Evolutionary conservation across 2,888 invertebrate genomes (phyloP).

Genomic region (Polietes domitor): DNA sequence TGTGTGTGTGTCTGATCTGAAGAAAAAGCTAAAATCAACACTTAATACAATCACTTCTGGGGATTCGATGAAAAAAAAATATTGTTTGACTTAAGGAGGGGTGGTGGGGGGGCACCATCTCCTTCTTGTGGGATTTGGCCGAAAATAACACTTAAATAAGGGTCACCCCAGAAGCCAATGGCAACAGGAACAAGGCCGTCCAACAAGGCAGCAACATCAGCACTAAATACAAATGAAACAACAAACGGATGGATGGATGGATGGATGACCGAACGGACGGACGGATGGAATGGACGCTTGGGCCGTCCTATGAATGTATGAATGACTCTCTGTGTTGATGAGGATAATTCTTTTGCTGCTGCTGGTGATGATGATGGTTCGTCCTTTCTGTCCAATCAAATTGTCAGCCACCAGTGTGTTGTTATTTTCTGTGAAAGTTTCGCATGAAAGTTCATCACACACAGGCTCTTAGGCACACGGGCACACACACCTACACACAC

Average conservation of each 20-base stretch:
- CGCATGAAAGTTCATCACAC: not conserved
- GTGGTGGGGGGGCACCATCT: too few species aligned
- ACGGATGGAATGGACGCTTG: too few species aligned
- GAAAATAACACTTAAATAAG: conserved; percentile 36
- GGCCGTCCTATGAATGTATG: not conserved
- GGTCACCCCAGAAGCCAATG: conserved; percentile 43
- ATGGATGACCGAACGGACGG: not conserved
- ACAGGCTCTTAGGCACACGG: too few species aligned
- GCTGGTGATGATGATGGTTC: not conserved
- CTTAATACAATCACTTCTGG: conserved; percentile 42
- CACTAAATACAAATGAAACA: not conserved
- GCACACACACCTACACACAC: not conserved
- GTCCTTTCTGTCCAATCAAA: not conserved
- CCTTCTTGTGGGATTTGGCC: not conserved
- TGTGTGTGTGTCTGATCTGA: not conserved
- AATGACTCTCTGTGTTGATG: not conserved
- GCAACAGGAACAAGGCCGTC: not conserved
- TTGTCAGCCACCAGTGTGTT: conserved; percentile 8
- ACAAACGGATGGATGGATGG: not conserved
- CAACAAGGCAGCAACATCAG: not conserved
- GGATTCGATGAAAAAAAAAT: conserved; percentile 11
- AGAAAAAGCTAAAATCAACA: conserved; percentile 30
- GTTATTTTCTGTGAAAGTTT: not conserved
- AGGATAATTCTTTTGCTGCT: conserved; percentile 4
- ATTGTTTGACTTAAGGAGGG: conserved; percentile 43